These are phyloP conservation scores for Anguilla rostrata DNA, from an alignment of 2,113 vertebrate species.

Conservation along the genomic window DNA sequence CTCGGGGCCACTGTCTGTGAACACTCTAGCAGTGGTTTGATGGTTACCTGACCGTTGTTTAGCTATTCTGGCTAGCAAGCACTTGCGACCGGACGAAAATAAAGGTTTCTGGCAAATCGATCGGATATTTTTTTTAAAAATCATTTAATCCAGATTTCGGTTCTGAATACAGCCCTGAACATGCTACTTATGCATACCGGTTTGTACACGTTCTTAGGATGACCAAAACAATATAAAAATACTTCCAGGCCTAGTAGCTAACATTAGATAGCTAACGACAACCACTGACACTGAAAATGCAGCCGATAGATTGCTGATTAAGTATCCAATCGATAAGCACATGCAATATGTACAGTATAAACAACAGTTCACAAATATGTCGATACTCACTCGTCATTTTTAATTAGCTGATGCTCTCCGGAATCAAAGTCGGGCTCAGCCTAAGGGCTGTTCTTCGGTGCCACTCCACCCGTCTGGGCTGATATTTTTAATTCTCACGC, in stretches of 20 bases:
- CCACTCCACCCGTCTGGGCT: slow-evolving; percentile 35
- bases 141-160: too few relatives aligned
- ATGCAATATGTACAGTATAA: slow-evolving; percentile 16
- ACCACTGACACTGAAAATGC: neutral
- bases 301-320: neutral
- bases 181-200: too few relatives aligned
- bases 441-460: slow-evolving; percentile 53
- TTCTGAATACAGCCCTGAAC: too few relatives aligned
- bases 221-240: neutral
- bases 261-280: neutral
- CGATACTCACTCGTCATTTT: slow-evolving; percentile 69
- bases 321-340: neutral
- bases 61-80: too few relatives aligned
- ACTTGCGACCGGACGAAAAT: too few relatives aligned
- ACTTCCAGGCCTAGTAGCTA: neutral
- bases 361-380: slow-evolving; percentile 21
- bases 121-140: too few relatives aligned
- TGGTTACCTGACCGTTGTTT: too few relatives aligned
- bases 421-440: slow-evolving; percentile 56
- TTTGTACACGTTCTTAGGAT: neutral
- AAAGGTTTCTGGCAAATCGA: too few relatives aligned
- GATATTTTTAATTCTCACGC: neutral
- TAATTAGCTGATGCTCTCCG: slow-evolving; percentile 36
- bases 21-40: too few relatives aligned
- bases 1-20: too few relatives aligned